Conservation (phyloP, 2,113 vertebrate species). For the Apaloderma vittatum region DNA sequence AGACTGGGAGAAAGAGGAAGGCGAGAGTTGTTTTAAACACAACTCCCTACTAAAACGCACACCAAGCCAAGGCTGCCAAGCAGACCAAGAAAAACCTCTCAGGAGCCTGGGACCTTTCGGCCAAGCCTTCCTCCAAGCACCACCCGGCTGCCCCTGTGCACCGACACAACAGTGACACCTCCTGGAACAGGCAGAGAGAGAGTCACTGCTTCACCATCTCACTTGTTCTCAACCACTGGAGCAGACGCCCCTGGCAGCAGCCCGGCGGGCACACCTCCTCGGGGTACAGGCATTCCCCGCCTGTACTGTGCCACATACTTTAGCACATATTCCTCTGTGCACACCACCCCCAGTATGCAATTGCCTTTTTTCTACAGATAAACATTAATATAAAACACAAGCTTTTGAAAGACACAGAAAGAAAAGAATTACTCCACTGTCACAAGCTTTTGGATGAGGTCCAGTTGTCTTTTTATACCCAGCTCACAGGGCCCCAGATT, state of each 20-base stretch:
- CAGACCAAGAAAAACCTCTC: not conserved
- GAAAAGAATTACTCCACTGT: not conserved
- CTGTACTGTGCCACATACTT: not conserved
- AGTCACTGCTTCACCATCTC: not conserved
- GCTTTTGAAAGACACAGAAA: not conserved
- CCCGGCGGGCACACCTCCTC: not conserved
- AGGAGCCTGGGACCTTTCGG: not conserved
- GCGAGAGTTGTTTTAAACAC: no score
- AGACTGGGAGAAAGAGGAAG: not conserved
- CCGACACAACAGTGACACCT: constrained; percentile 34
- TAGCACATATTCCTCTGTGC: not conserved
- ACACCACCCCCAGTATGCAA: not conserved
- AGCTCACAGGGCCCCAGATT: not conserved
- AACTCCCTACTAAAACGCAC: not conserved
- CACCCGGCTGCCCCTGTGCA: not conserved
- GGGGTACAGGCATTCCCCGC: not conserved
- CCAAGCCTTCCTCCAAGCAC: not conserved
- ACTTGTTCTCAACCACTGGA: not conserved
- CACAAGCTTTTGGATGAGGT: not conserved
- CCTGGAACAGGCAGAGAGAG: not conserved
- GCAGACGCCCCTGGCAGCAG: not conserved
- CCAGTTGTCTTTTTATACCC: not conserved
- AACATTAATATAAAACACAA: not conserved
- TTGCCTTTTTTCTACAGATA: not conserved
- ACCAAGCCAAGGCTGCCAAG: not conserved